These are phyloP conservation scores for Bombyx huttoni DNA, from an alignment of 2,888 invertebrate species.

Conservation along the genomic window DNA sequence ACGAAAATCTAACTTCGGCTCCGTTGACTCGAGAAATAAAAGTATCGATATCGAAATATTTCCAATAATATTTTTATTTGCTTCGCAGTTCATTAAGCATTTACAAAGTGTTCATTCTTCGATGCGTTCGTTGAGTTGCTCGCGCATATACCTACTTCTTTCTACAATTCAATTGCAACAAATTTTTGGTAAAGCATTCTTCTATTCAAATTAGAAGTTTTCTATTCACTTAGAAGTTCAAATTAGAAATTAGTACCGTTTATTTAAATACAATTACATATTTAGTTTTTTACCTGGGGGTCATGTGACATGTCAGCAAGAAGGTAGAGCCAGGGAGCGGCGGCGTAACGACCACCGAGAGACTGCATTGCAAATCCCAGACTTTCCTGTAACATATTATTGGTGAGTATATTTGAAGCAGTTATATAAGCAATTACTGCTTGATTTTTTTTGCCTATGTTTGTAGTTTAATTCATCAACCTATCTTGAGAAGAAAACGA, in stretches of 20 bases:
- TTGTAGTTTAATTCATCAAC: too few species aligned
- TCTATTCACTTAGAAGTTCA: too few species aligned
- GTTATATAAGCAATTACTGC: too few species aligned
- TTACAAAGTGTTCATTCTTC: not conserved
- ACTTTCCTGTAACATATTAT: conserved; percentile 28
- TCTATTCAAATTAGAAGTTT: not conserved
- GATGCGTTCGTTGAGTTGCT: not conserved
- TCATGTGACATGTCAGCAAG: conserved; percentile 52
- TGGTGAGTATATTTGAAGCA: not conserved
- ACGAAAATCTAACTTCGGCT: not conserved
- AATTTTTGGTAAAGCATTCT: not conserved
- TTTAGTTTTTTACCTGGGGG: conserved; percentile 38
- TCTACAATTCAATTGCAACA: not conserved
- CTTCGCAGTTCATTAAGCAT: not conserved
- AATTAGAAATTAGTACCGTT: too few species aligned
- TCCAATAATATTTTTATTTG: not conserved
- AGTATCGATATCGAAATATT: not conserved
- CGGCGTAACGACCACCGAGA: conserved; percentile 63
- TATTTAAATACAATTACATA: not conserved
- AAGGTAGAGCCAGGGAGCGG: conserved; percentile 52
- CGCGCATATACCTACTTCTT: not conserved
- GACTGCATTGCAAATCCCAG: conserved; percentile 63
- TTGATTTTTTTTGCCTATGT: too few species aligned
- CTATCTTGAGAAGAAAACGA: too few species aligned
- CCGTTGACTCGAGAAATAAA: not conserved